Percentiles rank a stretch among this genome's conserved stretches.
Evolutionary conservation across 1,140 invertebrate genomes (phyloP).

Genomic region (Hylaeus anthracinus): DNA sequence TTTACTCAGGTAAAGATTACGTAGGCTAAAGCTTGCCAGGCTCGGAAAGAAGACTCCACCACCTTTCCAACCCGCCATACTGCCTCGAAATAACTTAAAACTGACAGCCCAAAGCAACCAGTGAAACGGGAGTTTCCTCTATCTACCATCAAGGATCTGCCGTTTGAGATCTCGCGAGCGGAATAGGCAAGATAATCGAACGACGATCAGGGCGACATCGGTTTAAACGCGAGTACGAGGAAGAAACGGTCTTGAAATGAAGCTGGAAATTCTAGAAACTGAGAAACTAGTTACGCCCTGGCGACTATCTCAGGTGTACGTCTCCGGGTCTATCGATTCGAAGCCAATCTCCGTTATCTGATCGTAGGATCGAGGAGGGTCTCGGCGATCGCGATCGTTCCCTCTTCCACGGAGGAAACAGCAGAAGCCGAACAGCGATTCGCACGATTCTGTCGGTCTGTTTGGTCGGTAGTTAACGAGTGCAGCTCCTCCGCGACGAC

Average conservation of each 20-base stretch:
- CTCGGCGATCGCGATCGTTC: not conserved
- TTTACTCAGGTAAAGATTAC: no score
- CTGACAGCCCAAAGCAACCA: not conserved
- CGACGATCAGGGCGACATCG: not conserved
- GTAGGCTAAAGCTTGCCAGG: no score
- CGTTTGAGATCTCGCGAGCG: not conserved
- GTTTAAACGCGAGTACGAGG: not conserved
- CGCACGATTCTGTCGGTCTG: constrained; percentile 53
- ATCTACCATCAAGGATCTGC: not conserved
- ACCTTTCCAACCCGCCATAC: no score
- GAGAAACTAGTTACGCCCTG: not conserved
- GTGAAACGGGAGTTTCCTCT: not conserved
- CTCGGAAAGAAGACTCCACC: no score
- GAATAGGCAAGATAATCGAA: not conserved
- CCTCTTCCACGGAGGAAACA: not conserved
- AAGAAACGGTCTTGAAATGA: not conserved
- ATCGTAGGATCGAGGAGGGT: not conserved
- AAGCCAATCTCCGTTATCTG: constrained; percentile 6
- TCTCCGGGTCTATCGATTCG: not conserved
- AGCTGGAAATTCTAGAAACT: not conserved
- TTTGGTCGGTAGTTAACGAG: constrained; percentile 63
- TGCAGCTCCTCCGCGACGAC: constrained; percentile 47
- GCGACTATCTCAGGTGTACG: not conserved
- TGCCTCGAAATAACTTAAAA: not conserved
- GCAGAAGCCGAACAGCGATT: constrained; percentile 33